Evolutionary conservation across 2,888 invertebrate genomes (phyloP), one percentile per base, ranked within the genome.

Genomic region (Poecilobothrus nobilitatus): DNA sequence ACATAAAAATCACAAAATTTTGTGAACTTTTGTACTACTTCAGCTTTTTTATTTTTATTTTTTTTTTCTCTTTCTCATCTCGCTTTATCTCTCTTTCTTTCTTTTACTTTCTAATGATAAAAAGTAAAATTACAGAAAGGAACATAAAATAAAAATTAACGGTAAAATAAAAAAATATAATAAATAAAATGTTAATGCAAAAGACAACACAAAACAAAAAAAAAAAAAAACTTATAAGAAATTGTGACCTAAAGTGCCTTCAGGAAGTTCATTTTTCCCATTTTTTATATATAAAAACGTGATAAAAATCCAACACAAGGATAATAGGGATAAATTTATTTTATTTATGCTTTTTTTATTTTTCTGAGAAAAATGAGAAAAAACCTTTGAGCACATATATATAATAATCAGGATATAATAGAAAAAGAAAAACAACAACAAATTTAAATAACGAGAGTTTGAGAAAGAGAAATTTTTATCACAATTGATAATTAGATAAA

Each of bases 201-300:
- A 15, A 53, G 15, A 53, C 2, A 18, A 18, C 4, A 53, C 7
- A 53, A 53, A 18, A 53, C 1, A 53, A 53, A n/a, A 12, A 53
- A 53, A 53, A 53, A 53, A 53, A 53, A 18, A 53, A 18, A 18
- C 4, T 12, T 12, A n/a, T 12, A 53, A 53, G n/a, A 53, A 53
- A 53, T 18, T 53, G 53, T 53, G 53, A 53, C 53, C 53, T 53
- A 53, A 53, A 53, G 53, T n/a, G 53, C 53, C 53, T 53, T 53
- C 7, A 53, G 53, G 53, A 53, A 53, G 2, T 53, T 18, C 27
- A 27, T 27, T 12, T 53, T 53, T 53, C 53, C n/a, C 53, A 53
- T 53, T 53, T 27, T 27, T 5, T 27, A 27, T 27, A 18, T 53
- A 18, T 41, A 8, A 12, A 15, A 53, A 53, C 53, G 53, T 53